Percentiles rank a stretch among this genome's conserved stretches.
phyloP scores from a whole-genome alignment of 2,113 vertebrate species.

The Ctenodactylus gundi region DNA sequence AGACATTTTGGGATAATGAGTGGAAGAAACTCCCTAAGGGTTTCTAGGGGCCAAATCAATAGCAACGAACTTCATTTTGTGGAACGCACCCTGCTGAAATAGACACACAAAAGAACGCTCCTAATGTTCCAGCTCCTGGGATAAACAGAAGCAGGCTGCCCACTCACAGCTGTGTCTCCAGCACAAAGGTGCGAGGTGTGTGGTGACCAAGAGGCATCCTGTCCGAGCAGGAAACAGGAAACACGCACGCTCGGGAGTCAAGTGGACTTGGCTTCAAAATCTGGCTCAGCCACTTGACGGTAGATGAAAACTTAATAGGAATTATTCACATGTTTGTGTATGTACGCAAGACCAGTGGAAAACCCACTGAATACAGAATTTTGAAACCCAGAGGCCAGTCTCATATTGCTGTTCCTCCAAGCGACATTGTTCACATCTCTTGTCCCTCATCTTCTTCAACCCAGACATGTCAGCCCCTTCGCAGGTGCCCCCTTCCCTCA shows the following conservation, averaged over 20 bases:
- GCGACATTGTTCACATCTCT: not conserved
- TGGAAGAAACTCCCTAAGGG: constrained; percentile 16
- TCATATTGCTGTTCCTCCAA: not conserved
- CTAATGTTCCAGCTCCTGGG: not conserved
- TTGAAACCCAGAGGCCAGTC: not conserved
- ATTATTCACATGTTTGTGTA: not conserved
- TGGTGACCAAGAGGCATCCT: not conserved
- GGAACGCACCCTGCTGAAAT: not conserved
- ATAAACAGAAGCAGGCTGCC: not conserved
- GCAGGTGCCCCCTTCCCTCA: not conserved
- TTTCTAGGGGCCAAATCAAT: constrained; percentile 35
- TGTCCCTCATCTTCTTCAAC: not conserved
- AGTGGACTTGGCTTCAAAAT: not conserved
- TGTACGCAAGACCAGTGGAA: not conserved
- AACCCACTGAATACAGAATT: not conserved
- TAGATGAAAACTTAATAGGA: not conserved
- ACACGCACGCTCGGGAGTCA: not conserved
- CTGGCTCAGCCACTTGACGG: not conserved
- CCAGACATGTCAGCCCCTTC: not conserved
- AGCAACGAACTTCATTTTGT: constrained; percentile 28
- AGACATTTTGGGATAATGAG: constrained; percentile 6
- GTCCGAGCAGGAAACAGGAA: not conserved
- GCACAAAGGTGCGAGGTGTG: not conserved
- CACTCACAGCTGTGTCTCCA: not conserved
- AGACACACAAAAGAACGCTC: not conserved